Base-by-base conservation (phyloP, 2,113 vertebrate species). In the Salvelinus sp. region DNA sequence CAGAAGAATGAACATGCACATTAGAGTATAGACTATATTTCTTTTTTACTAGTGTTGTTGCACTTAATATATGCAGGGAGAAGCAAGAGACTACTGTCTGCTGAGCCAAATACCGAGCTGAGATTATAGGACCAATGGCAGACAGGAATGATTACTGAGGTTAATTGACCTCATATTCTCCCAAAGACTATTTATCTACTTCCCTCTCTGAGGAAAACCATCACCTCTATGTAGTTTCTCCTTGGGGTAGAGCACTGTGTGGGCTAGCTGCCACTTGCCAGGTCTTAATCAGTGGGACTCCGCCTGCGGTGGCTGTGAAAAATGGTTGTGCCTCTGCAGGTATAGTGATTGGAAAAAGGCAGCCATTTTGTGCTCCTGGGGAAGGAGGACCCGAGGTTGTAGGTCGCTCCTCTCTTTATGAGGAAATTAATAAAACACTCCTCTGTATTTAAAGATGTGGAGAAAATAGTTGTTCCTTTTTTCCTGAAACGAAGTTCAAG, bases 271-370 rank as follows among this genome's bases (percentile, higher is more conserved):
- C 9, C 38, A 44, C 66, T 38, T 27, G 65, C 57, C 65, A 33
- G 73, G 23, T 82, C 77, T 84, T 81, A 80, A 88, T 90, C 84
- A 88, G 74, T 2, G 16, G 20, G 67, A 60, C 78, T 70, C 6
- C 38, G 12, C 66, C 79, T 63, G 79, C 9, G 25, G 81, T 62
- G 79, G 38, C 44, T 5, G 66, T 69, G 74, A 79, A 38, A 80
- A 75, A 76, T 68, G 6, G n/a, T 63, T 54, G 58, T 76, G 82
- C 72, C 57, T n/a, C 6, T 10, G 72, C 60, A 79, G 65, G 16
- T 1, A 69, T 1, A 67, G 64, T 82, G 87, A 84, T 87, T 87
- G 80, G 82, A 50, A 74, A 79, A 71, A 67, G 23, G 25, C 48
- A 22, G 48, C 76, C 67, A 75, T 76, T 83, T 77, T 28, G 48